Evolutionary conservation across 2,113 vertebrate species (phyloP).

Genomic region (Salvelinus sp.): DNA sequence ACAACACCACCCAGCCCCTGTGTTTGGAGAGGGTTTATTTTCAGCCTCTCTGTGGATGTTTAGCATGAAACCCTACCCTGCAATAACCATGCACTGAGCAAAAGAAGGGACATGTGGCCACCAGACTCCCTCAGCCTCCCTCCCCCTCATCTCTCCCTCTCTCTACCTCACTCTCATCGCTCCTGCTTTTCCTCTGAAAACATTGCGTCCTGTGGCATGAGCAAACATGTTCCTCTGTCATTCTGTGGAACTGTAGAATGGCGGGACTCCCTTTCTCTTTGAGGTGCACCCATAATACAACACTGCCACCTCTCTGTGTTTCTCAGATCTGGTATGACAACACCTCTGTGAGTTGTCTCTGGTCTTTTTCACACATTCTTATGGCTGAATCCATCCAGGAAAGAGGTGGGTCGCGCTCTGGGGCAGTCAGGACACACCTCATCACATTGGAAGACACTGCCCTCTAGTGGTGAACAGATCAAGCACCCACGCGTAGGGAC

Average conservation of each 20-base stretch:
- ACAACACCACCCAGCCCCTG: constrained; percentile 45
- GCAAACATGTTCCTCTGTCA: constrained; percentile 68
- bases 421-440: constrained; percentile 28
- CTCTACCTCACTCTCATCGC: constrained; percentile 22
- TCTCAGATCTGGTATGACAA: not conserved
- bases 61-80: constrained; percentile 63
- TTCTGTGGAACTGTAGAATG: constrained; percentile 54
- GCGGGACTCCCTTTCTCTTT: constrained; percentile 23
- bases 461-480: constrained; percentile 63
- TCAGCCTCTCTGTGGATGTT: constrained; percentile 59
- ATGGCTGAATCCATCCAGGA: not conserved
- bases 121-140: constrained; percentile 55
- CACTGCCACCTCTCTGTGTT: not conserved
- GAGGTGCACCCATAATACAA: not conserved
- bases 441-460: constrained; percentile 65
- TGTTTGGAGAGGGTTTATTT: constrained; percentile 69
- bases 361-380: not conserved
- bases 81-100: constrained; percentile 57
- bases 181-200: constrained; percentile 67
- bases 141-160: constrained; percentile 17
- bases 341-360: not conserved
- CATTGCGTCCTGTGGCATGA: constrained; percentile 62
- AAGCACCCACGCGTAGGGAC: not conserved
- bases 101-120: constrained; percentile 75
- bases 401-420: constrained; percentile 28